Conservation (phyloP, 2,888 invertebrate species). For the Azorinus chamasolen region DNA sequence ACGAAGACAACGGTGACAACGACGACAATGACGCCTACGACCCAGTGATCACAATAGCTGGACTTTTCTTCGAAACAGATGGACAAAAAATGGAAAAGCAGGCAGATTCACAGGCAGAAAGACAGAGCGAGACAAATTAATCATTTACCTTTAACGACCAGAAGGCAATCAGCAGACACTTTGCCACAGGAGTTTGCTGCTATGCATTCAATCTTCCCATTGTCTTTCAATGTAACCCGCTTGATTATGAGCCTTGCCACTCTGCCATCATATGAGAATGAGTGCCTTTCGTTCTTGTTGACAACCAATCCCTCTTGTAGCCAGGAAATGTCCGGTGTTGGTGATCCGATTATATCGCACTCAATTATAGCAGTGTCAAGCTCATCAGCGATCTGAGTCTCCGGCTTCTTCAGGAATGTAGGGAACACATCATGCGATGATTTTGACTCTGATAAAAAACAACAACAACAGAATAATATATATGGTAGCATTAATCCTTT, state of each 20-base stretch:
- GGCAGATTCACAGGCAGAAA: too few species aligned
- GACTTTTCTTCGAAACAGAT: too few species aligned
- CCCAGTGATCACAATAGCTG: too few species aligned
- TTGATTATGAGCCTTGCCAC: slow-evolving; percentile 74
- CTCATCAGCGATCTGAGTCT: slow-evolving; percentile 68
- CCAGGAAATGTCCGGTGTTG: slow-evolving; percentile 76
- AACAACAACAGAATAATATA: not conserved
- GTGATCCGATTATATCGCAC: slow-evolving; percentile 79
- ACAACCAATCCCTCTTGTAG: slow-evolving; percentile 65
- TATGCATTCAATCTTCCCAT: slow-evolving; percentile 76
- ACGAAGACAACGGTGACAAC: too few species aligned
- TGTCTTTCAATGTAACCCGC: slow-evolving; percentile 67
- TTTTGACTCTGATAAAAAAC: slow-evolving; percentile 36
- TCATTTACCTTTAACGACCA: slow-evolving; percentile 77
- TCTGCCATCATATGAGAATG: slow-evolving; percentile 73
- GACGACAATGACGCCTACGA: too few species aligned
- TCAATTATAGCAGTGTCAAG: slow-evolving; percentile 74
- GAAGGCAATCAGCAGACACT: slow-evolving; percentile 71
- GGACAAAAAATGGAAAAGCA: too few species aligned
- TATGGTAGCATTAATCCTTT: too few species aligned
- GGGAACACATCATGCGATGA: slow-evolving; percentile 74
- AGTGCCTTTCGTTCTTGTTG: slow-evolving; percentile 39
- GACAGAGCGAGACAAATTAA: too few species aligned
- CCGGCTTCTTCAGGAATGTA: slow-evolving; percentile 74
- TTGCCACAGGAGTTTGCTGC: slow-evolving; percentile 76